These are phyloP conservation scores for Myathropa florea DNA, from an alignment of 2,888 invertebrate genomes.

Conservation along the genomic window DNA sequence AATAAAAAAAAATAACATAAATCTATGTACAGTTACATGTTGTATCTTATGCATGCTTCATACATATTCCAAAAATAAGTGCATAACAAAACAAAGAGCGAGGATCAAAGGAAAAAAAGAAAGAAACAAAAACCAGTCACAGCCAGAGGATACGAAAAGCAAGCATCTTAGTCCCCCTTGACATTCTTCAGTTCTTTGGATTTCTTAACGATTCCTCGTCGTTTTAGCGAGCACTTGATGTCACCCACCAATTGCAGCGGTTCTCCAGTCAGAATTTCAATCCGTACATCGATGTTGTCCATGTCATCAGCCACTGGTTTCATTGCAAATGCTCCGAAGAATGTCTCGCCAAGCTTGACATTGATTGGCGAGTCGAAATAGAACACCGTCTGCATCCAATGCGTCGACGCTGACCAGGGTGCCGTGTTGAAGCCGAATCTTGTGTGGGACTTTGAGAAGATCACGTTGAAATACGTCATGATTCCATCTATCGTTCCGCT, in stretches of 20 bases:
- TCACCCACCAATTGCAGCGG: slow-evolving; percentile 54
- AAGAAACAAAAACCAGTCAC: background rate
- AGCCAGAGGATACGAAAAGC: background rate
- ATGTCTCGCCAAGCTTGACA: slow-evolving; percentile 92
- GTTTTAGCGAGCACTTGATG: slow-evolving; percentile 38
- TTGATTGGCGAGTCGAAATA: slow-evolving; percentile 97
- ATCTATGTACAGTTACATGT: background rate
- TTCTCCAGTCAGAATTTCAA: slow-evolving; percentile 68
- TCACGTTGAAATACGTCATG: slow-evolving; percentile 98
- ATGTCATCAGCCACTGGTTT: slow-evolving; percentile 49
- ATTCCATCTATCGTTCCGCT: slow-evolving; percentile 97
- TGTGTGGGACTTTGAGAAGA: slow-evolving; percentile 98
- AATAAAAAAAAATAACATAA: background rate
- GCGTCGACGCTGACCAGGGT: slow-evolving; percentile 97
- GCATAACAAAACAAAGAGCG: background rate
- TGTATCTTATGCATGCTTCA: background rate
- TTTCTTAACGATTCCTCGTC: background rate
- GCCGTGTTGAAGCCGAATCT: slow-evolving; percentile 97
- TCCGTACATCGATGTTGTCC: slow-evolving; percentile 68
- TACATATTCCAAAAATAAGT: slow-evolving; percentile 21
- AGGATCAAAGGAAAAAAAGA: background rate
- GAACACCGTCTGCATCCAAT: slow-evolving; percentile 97
- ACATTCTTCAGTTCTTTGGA: background rate
- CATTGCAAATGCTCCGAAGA: slow-evolving; percentile 93
- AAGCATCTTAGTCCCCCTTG: background rate